Conservation (phyloP, 2,113 vertebrate genomes). For the Burhinus bistriatus region DNA sequence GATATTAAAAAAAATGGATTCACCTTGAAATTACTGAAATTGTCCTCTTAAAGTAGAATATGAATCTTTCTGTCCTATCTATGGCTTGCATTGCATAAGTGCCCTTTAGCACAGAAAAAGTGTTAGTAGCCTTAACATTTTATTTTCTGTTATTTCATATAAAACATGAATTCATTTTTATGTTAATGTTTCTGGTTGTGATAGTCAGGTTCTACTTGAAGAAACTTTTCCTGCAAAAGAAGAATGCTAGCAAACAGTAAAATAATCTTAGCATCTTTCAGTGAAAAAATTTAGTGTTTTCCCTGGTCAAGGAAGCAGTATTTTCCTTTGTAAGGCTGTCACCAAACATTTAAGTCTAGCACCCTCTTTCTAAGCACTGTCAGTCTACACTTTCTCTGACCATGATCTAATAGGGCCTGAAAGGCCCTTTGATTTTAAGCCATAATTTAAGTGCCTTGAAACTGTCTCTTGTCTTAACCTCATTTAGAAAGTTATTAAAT, state of each 20-base stretch:
- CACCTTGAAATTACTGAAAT: neutral
- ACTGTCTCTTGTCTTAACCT: neutral
- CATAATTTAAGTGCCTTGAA: neutral
- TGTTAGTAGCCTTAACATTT: neutral
- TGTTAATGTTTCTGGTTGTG: neutral
- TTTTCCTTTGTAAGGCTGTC: neutral
- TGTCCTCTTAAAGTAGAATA: no score
- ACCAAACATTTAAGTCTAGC: neutral
- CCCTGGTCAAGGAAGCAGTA: neutral
- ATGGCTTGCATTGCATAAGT: neutral
- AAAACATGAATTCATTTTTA: neutral
- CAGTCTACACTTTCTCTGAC: neutral
- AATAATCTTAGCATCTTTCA: neutral
- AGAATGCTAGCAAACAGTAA: neutral
- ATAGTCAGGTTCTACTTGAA: neutral
- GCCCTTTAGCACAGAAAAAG: neutral
- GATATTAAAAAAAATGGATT: neutral
- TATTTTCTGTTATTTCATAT: neutral
- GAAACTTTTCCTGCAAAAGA: neutral
- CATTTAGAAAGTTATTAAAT: neutral
- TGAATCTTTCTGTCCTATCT: no score
- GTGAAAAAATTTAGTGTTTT: fast-evolving
- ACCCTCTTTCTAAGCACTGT: neutral
- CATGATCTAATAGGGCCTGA: neutral
- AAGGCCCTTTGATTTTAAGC: neutral